phyloP scores from a whole-genome alignment of 2,113 vertebrate genomes.

The Gopherus flavomarginatus region DNA sequence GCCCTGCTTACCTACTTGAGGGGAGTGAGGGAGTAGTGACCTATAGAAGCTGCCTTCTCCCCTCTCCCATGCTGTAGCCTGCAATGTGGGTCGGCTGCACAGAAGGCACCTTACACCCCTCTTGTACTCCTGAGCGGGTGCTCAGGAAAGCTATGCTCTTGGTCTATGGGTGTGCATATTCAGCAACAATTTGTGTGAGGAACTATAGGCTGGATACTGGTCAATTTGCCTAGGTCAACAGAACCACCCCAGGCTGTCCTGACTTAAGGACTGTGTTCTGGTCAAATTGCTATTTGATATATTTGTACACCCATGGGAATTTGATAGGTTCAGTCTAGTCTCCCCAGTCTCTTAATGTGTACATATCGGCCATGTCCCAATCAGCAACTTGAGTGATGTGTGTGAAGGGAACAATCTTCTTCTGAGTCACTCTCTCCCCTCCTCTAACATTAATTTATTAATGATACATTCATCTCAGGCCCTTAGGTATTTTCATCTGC shows the following conservation, averaged over 20 bases:
- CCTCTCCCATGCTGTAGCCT: background rate
- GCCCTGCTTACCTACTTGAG: background rate
- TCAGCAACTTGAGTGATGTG: background rate
- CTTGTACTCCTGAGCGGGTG: background rate
- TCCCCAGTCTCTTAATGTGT: background rate
- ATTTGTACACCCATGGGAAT: background rate
- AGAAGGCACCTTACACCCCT: background rate
- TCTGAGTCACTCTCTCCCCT: background rate
- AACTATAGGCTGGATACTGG: background rate
- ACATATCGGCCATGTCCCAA: background rate
- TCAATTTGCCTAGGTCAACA: background rate
- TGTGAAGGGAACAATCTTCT: background rate
- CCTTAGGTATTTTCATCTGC: background rate
- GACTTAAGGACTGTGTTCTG: background rate
- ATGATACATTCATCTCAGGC: background rate
- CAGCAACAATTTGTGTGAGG: background rate
- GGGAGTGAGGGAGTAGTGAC: background rate
- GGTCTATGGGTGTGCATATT: background rate
- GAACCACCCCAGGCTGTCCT: background rate
- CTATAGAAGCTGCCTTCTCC: background rate
- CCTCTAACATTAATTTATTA: background rate
- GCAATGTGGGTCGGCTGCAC: background rate
- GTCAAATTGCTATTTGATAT: background rate
- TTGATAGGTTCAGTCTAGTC: background rate
- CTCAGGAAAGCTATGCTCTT: background rate